A percentile compares a stretch with the other conserved stretches of the same genome.
These are phyloP conservation scores for Trochalopteron elliotii DNA, from an alignment of 2,113 vertebrate species.

Conservation along the genomic window DNA sequence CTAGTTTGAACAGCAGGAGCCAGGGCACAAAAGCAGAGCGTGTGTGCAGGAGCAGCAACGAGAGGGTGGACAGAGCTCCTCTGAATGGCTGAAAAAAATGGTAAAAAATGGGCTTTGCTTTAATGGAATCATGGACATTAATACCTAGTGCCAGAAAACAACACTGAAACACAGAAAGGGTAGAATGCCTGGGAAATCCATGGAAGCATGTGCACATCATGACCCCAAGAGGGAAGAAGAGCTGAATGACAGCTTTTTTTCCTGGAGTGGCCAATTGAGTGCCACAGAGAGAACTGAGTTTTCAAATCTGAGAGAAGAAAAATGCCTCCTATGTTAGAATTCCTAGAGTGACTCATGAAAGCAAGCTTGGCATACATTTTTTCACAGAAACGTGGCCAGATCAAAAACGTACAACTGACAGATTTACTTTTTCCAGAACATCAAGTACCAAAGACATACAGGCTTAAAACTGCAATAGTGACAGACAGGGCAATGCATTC, in stretches of 20 bases:
- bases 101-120: background rate
- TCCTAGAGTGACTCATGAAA: background rate
- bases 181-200: background rate
- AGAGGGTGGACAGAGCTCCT: background rate
- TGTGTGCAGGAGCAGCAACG: fast-evolving
- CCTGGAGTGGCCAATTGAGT: background rate
- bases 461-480: background rate
- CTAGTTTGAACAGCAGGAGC: background rate
- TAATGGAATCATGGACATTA: fast-evolving
- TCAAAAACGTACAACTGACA: background rate
- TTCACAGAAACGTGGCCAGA: background rate
- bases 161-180: background rate
- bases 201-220: background rate
- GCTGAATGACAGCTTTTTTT: background rate
- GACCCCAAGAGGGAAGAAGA: background rate
- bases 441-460: background rate
- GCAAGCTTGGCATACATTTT: background rate
- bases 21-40: background rate
- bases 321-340: background rate
- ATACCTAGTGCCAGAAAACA: background rate
- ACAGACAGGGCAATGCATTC: background rate
- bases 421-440: background rate
- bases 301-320: background rate
- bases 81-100: background rate
- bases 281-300: background rate